Evolutionary conservation across 1,140 invertebrate genomes (phyloP).

Genomic region (Bombus polaris): DNA sequence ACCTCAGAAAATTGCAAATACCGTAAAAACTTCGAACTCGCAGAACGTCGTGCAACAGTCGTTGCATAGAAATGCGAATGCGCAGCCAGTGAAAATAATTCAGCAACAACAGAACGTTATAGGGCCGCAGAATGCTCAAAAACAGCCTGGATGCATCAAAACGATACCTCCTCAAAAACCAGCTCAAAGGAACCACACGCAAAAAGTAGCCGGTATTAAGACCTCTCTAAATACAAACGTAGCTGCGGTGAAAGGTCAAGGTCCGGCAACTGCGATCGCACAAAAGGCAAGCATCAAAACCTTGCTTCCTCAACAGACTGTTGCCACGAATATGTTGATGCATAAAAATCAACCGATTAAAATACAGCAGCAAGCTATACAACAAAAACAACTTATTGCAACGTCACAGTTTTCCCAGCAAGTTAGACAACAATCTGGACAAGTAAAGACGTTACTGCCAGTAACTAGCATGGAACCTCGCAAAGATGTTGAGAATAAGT

Average conservation of each 20-base stretch:
- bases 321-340: conserved; percentile 55
- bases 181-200: conserved; percentile 70
- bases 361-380: conserved; percentile 71
- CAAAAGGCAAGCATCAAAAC: conserved; percentile 73
- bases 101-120: conserved; percentile 73
- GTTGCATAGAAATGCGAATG: conserved; percentile 59
- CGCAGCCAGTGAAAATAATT: conserved; percentile 74
- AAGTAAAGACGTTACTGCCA: conserved; percentile 75
- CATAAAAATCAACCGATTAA: conserved; percentile 70
- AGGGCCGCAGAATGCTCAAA: conserved; percentile 68
- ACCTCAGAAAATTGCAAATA: conserved; percentile 63
- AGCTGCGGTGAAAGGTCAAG: conserved; percentile 63
- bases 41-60: conserved; percentile 63
- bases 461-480: conserved; percentile 61
- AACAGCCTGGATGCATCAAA: conserved; percentile 78
- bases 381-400: conserved; percentile 73
- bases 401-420: conserved; percentile 66
- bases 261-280: conserved; percentile 17
- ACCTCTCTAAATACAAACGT: conserved; percentile 74
- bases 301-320: conserved; percentile 68
- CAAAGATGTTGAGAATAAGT: conserved; percentile 72
- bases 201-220: conserved; percentile 70
- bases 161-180: conserved; percentile 78
- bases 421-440: conserved; percentile 64
- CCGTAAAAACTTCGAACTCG: conserved; percentile 58